Base-by-base conservation (phyloP, 2,888 invertebrate genomes). In the Saturnia japonica region DNA sequence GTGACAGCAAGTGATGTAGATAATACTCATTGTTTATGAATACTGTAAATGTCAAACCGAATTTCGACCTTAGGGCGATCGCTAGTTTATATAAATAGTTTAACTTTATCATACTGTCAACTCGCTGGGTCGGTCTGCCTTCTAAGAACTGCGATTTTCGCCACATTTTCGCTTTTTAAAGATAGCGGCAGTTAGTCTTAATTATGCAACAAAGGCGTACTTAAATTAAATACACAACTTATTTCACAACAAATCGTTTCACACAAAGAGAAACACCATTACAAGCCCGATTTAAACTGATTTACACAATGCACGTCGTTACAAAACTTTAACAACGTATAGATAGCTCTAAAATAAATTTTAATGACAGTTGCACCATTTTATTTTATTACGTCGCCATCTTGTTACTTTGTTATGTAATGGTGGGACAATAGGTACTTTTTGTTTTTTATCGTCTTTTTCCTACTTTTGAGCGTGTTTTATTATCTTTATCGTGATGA, bases 291-390 rank as follows among this genome's bases (percentile, higher is more conserved):
- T 64, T 64, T 9, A 40, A 40, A 40, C n/a, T 40, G 40, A 64
- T 6, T 64, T 34, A 64, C 64, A 40, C 40, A 40, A 64, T 40
- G 64, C 1, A 25, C 25, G 34, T 57, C 57, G 57, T 57, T 57
- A 28, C 57, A 25, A 57, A 25, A 57, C 64, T 64, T 40, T 64
- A 64, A 40, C 19, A 60, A 14, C 19, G 64, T n/a, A n/a, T 40
- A 64, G 64, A 40, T 54, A 54, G 9, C 11, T 60, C 14, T n/a
- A 40, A 64, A 64, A 64, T 40, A 60, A 14, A 25, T 28, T 40
- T 40, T 64, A 64, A 64, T 64, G 64, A 40, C n/a, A 64, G 64
- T 64, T 40, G 40, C 64, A 11, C 64, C 64, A 40, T 64, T 64
- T 64, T 57, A 57, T 57, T 57, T 57, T 64, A 40, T 40, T 34